Conservation (phyloP, 1,140 invertebrate species). For the Whitmania pigra region DNA sequence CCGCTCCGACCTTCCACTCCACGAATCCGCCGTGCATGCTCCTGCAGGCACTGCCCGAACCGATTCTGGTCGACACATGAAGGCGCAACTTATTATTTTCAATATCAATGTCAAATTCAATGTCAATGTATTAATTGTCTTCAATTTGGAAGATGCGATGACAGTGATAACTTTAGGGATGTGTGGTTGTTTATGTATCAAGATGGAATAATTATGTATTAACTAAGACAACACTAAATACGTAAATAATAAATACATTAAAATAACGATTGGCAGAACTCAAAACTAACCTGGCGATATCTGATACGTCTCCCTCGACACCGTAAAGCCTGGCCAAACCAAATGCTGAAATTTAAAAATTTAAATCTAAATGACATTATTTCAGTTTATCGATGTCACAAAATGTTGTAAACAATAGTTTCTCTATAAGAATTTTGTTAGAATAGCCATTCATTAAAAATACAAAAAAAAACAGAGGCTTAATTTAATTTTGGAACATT, state of each 20-base stretch:
- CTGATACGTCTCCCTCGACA: conserved; percentile 65
- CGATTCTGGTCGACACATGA: neutral
- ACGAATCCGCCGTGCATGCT: conserved; percentile 89
- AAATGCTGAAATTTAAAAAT: conserved; percentile 46
- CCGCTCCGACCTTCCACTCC: conserved; percentile 65
- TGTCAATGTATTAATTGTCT: too few species aligned
- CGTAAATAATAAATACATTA: too few species aligned
- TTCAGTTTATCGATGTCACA: too few species aligned
- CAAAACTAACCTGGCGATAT: conserved; percentile 53
- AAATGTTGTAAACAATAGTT: too few species aligned
- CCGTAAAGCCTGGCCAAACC: conserved; percentile 64
- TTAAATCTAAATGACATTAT: conserved; percentile 15
- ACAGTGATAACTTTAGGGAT: too few species aligned
- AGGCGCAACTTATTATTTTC: neutral
- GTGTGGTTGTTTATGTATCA: too few species aligned
- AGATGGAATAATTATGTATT: too few species aligned
- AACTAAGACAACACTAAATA: too few species aligned
- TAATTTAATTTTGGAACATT: neutral
- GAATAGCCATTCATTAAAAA: conserved; percentile 47
- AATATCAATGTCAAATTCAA: too few species aligned
- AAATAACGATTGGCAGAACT: too few species aligned
- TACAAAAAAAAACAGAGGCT: conserved; percentile 17
- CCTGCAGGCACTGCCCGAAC: conserved; percentile 40
- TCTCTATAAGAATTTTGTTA: conserved; percentile 38
- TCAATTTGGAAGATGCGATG: too few species aligned